Evolutionary conservation across 2,888 invertebrate species (phyloP), one percentile per base, ranked within the genome.

Genomic region (Drosophila setosimentum): DNA sequence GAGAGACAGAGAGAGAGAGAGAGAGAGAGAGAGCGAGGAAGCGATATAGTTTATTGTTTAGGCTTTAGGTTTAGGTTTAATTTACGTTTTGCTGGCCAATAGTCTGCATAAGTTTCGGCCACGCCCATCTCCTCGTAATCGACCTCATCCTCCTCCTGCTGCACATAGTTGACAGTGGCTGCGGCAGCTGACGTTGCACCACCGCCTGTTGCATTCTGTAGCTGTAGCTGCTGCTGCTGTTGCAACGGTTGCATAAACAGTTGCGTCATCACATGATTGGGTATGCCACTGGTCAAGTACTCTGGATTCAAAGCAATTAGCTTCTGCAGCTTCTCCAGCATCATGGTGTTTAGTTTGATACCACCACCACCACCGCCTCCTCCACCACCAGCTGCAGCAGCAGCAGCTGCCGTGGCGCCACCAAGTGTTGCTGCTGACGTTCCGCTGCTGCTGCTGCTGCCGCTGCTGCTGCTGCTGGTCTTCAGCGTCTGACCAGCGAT

Each of bases 81-180:
- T 94, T 94, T 94, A 97, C 97, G 94, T 95, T 99, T 99, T 1
- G 97, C 95, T 1, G 99, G 99, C 97, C 98, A 98, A 92, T 99
- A 99, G 91, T 99, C 99, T 8, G 98, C 97, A 92, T 99, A 99
- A 0, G 99, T 99, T 93, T 99, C 99, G 0, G 99, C 99, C 24
- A 99, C 98, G 18, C 99, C 99, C 95, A 99, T 96, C 91, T 99
- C 98, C 91, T 99, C 99, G 81, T 98, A 98, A 76, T 99, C 98
- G 0, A 96, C 98, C 88, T 96, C 97, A 75, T 96, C 97, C 84
- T 97, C 97, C 68, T 96, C 96, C 1, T 85, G 85, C 54, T 86
- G 83, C 29, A 78, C 80, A 48, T 63, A 80, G 27, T 57, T 74
- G 11, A 62, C 68, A 7, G 69, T 68, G 6, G 73, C 66, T 1